A percentile compares a stretch with the other conserved stretches of the same genome.
These are phyloP conservation scores for Drosophila bifasciata DNA, from an alignment of 1,140 invertebrate genomes.

Conservation along the genomic window DNA sequence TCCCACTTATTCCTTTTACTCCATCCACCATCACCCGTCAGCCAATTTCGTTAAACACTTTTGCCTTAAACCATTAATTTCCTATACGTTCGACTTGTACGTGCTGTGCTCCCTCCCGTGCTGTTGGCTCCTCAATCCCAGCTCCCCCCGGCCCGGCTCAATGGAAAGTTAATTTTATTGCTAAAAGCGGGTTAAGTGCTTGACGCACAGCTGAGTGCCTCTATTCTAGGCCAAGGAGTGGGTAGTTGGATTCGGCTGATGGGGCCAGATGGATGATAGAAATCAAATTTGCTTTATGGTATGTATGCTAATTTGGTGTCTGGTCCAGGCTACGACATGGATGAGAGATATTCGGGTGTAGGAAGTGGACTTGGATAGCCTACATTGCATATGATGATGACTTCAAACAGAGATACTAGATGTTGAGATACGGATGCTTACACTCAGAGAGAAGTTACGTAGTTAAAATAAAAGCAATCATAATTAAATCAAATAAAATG, in stretches of 20 bases:
- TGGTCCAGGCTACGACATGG: slow-evolving; percentile 31
- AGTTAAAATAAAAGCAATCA: no score
- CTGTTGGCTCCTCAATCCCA: not conserved
- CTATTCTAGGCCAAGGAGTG: slow-evolving; percentile 37
- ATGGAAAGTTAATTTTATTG: slow-evolving; percentile 83
- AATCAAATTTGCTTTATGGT: slow-evolving; percentile 84
- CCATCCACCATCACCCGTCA: slow-evolving; percentile 25
- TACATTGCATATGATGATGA: slow-evolving; percentile 39
- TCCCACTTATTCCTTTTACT: not conserved
- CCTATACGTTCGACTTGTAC: slow-evolving; percentile 75
- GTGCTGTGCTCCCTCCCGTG: slow-evolving; percentile 29
- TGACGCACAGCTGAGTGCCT: slow-evolving; percentile 69
- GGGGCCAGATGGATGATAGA: slow-evolving; percentile 52
- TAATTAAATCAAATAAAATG: no score
- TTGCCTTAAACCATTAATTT: slow-evolving; percentile 84
- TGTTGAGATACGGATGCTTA: not conserved
- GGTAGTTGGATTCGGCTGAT: slow-evolving; percentile 8
- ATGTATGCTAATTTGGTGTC: slow-evolving; percentile 78
- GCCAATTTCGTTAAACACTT: slow-evolving; percentile 81
- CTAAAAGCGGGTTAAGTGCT: slow-evolving; percentile 83
- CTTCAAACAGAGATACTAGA: slow-evolving; percentile 50
- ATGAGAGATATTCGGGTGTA: not conserved
- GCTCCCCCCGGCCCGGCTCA: slow-evolving; percentile 26
- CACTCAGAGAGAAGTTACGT: no score
- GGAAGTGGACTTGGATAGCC: not conserved